Evolutionary conservation across 2,797 vertebrate species (phyloP), one percentile per base, ranked within the genome.

Genomic region (Phyllotis vaccarum): DNA sequence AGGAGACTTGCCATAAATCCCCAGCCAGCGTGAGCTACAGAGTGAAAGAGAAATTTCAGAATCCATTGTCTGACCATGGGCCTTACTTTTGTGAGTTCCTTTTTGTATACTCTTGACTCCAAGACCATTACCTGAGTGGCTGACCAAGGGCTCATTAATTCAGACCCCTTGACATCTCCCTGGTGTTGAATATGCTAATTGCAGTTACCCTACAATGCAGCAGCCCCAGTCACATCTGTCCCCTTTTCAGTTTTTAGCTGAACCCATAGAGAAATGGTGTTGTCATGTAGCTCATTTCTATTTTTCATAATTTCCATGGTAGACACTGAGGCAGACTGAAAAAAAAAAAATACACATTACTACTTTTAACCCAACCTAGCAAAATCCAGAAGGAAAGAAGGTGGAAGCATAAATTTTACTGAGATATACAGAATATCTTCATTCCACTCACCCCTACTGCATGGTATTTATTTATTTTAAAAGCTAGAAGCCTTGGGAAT

Each of bases 171-270:
- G 95, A 98, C 95, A 96, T 93, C 52, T 91, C 81, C 94, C 46
- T 92, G 96, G 88, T 62, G 82, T 93, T 94, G 97, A 97, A 98
- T 97, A 97, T 98, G 98, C 93, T 98, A 98, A 98, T 98, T 90
- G 79, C 31, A 79, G 96, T 82, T 90, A 66, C 74, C 62, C 56
- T 46, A 19, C 93, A 92, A 95, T 93, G 95, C 94, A 93, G 97
- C 93, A 93, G 97, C 93, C 95, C 96, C 16, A 27, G 0, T 0
- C 86, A 94, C 98, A 75, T 95, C 97, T 97, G 86, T 97, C 74
- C 49, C 91, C 97, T 97, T 97, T 95, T 95, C 96, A 90, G 90
- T 97, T 97, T 96, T 96, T 40, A 83, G 93, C 52, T 40, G 79
- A 93, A 94, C 94, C 19, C 78, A 97, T 93, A 95, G 92, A 97